Evolutionary conservation across 2,888 invertebrate genomes (phyloP), one percentile per base, ranked within the genome.

Genomic region (Patella pellucida): DNA sequence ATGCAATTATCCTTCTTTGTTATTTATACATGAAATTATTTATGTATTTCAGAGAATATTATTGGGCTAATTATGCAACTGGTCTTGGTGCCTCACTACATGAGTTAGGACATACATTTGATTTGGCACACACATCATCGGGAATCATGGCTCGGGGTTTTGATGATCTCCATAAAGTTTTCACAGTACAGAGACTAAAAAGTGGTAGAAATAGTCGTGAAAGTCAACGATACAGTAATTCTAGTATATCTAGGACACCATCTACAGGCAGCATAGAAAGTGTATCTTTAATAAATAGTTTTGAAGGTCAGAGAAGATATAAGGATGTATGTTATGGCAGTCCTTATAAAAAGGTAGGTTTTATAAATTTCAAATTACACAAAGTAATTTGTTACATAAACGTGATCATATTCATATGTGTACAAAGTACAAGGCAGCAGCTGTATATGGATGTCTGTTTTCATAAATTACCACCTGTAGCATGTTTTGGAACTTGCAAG

Each of bases 91-190:
- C 97, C 19, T 95, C 96, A 12, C 94, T 97, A 67, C 98, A 98
- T 90, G 98, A 98, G 92, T 92, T 98, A 70, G 96, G 96, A 19
- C 98, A 98, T 90, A 96, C 96, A 0, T 97, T 98, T 90, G 97
- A 97, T 91, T 93, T 98, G 76, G 97, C 97, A 0, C 98, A 98
- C 89, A 95, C 96, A 0, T 93, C 94, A 84, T 94, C 95, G 83
- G 98, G 98, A 23, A 95, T 98, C 77, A 98, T 98, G 98, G 96
- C 96, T 11, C 83, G 91, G 7, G 91, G 91, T 16, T 90, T 90
- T 82, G 90, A 91, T 80, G 90, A 91, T 81, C 84, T 91, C 56
- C 85, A 91, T 73, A 86, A 85, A 77, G 87, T 89, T 56, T 89
- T 89, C 77, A 88, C 84, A 9, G 85, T 89, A 51, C 88, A 87